These are phyloP conservation scores for Eclectus roratus DNA, from an alignment of 2,113 vertebrate species.

Conservation along the genomic window DNA sequence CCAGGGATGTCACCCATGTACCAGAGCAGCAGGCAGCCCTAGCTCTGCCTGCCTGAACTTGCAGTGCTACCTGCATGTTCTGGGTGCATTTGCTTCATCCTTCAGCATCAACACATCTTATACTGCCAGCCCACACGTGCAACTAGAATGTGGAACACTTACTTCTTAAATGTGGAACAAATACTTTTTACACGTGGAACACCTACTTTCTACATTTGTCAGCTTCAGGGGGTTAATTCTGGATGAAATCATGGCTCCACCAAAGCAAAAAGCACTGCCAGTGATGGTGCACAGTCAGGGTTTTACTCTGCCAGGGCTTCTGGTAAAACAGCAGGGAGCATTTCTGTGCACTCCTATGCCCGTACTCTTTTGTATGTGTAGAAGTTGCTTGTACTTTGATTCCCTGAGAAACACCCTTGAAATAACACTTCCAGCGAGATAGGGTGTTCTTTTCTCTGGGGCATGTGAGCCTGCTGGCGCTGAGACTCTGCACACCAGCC, in stretches of 20 bases:
- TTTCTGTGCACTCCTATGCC: background rate
- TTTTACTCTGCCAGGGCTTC: background rate
- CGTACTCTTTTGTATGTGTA: background rate
- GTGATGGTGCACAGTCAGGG: background rate
- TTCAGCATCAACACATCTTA: background rate
- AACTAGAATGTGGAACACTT: background rate
- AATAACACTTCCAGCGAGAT: constrained; percentile 32
- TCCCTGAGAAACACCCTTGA: constrained; percentile 33
- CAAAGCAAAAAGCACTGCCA: background rate
- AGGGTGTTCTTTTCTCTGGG: background rate
- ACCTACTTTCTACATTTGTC: background rate
- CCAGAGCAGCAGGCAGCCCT: background rate
- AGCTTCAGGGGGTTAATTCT: background rate
- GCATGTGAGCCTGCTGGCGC: constrained; percentile 43
- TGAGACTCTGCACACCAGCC: background rate
- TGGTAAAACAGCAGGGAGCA: background rate
- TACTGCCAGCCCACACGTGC: background rate
- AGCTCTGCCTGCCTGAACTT: background rate
- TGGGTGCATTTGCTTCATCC: background rate
- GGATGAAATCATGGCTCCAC: background rate
- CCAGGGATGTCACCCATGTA: background rate
- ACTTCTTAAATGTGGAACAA: background rate
- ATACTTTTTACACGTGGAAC: background rate
- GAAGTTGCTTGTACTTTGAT: background rate
- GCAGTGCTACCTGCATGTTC: background rate